Percentiles rank a stretch among this genome's conserved stretches.
phyloP scores from a whole-genome alignment of 2,888 invertebrate species.

The Belgica antarctica region DNA sequence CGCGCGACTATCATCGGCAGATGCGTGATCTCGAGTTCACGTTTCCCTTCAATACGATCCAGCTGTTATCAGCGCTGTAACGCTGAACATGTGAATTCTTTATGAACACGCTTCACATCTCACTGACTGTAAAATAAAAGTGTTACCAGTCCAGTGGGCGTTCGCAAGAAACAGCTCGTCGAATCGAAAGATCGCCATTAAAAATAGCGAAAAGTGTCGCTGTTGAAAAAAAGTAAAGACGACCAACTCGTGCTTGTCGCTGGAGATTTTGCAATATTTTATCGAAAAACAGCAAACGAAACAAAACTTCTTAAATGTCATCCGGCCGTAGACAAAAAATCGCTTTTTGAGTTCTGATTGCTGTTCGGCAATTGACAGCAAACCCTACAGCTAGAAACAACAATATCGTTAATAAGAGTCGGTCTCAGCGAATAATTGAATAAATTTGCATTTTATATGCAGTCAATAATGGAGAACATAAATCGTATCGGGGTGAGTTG shows the following conservation, averaged over 20 bases:
- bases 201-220: constrained; percentile 12
- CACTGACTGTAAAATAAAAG: background rate
- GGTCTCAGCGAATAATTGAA: background rate
- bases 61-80: background rate
- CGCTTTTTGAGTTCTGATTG: background rate
- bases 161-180: background rate
- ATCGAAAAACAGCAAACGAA: too few relatives aligned
- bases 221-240: background rate
- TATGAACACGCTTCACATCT: constrained; percentile 20
- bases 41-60: background rate
- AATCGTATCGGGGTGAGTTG: too few relatives aligned
- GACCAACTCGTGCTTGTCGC: background rate
- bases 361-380: background rate
- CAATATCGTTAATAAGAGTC: background rate
- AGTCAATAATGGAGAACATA: background rate
- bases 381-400: constrained; percentile 5
- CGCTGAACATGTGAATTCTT: constrained; percentile 31
- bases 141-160: background rate
- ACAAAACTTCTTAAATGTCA: constrained; percentile 22
- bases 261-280: constrained; percentile 21
- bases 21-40: background rate
- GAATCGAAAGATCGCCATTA: constrained; percentile 21
- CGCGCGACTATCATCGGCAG: background rate
- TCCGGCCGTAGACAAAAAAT: background rate
- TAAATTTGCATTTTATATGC: constrained; percentile 11